These are phyloP conservation scores for Takifugu bimaculatus DNA, from an alignment of 2,113 vertebrate species.

Conservation along the genomic window DNA sequence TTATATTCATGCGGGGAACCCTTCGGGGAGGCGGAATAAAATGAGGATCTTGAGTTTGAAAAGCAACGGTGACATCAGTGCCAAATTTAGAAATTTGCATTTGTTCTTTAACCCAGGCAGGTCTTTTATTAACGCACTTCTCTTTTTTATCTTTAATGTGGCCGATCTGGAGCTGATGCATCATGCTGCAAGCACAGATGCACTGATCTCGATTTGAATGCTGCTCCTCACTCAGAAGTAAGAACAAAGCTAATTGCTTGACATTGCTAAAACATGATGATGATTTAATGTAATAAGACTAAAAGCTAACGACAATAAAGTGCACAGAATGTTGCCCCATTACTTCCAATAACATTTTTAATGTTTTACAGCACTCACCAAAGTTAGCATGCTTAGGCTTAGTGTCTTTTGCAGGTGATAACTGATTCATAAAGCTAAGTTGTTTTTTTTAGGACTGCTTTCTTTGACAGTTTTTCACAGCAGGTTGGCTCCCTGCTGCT, in stretches of 20 bases:
- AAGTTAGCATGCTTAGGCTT: too few relatives aligned
- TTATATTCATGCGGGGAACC: slow-evolving; percentile 45
- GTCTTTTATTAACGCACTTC: slow-evolving; percentile 39
- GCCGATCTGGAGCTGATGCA: slow-evolving; percentile 1
- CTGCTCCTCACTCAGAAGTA: neutral
- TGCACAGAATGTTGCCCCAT: too few relatives aligned
- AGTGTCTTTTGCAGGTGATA: too few relatives aligned
- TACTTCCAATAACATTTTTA: too few relatives aligned
- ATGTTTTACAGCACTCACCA: too few relatives aligned
- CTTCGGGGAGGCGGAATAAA: slow-evolving; percentile 28
- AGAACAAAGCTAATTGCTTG: neutral
- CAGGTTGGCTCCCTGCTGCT: too few relatives aligned
- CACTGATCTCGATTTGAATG: slow-evolving; percentile 15
- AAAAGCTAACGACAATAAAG: neutral
- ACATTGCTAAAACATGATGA: too few relatives aligned
- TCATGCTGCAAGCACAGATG: slow-evolving; percentile 2
- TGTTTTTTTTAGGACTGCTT: too few relatives aligned
- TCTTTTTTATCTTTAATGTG: slow-evolving; percentile 30
- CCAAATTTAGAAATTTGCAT: slow-evolving; percentile 47
- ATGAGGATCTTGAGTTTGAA: slow-evolving; percentile 37
- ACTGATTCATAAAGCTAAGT: too few relatives aligned
- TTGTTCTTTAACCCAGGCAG: slow-evolving; percentile 33
- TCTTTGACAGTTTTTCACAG: too few relatives aligned
- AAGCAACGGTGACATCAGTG: slow-evolving; percentile 45
- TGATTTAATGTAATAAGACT: too few relatives aligned